Percentiles rank a stretch among this genome's conserved stretches.
phyloP scores from a whole-genome alignment of 2,888 invertebrate species.

The Carabus problematicus region DNA sequence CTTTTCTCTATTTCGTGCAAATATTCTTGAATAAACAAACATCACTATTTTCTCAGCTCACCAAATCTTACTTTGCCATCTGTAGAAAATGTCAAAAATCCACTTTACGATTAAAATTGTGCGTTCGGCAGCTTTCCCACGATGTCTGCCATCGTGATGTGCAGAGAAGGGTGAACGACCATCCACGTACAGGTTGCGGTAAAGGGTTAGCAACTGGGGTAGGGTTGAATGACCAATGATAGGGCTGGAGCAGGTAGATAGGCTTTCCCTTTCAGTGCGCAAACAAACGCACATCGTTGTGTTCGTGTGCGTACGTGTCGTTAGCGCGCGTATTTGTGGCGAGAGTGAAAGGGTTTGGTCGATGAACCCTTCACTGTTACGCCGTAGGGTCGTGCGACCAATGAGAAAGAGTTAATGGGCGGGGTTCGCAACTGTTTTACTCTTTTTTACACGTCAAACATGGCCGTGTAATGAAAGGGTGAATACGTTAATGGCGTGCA shows the following conservation, averaged over 20 bases:
- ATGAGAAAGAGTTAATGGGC: slow-evolving; percentile 13
- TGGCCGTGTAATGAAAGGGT: slow-evolving; percentile 11
- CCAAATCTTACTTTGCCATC: too few relatives aligned
- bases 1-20: too few relatives aligned
- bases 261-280: slow-evolving; percentile 21
- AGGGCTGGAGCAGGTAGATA: slow-evolving; percentile 10
- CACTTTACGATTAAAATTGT: too few relatives aligned
- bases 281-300: neutral
- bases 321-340: neutral
- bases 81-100: too few relatives aligned
- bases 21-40: too few relatives aligned
- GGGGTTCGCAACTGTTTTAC: slow-evolving; percentile 7
- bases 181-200: too few relatives aligned
- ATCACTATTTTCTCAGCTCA: too few relatives aligned
- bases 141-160: too few relatives aligned
- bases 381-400: slow-evolving; percentile 7
- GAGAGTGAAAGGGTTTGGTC: slow-evolving; percentile 32
- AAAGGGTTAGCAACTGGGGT: neutral
- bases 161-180: too few relatives aligned
- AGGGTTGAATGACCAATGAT: slow-evolving; percentile 25
- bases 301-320: neutral
- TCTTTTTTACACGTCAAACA: slow-evolving; percentile 2
- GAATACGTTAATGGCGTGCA: neutral
- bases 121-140: too few relatives aligned
- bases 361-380: slow-evolving; percentile 12